Conservation (phyloP, 2,113 vertebrate species). For the Glaucidium brasilianum region DNA sequence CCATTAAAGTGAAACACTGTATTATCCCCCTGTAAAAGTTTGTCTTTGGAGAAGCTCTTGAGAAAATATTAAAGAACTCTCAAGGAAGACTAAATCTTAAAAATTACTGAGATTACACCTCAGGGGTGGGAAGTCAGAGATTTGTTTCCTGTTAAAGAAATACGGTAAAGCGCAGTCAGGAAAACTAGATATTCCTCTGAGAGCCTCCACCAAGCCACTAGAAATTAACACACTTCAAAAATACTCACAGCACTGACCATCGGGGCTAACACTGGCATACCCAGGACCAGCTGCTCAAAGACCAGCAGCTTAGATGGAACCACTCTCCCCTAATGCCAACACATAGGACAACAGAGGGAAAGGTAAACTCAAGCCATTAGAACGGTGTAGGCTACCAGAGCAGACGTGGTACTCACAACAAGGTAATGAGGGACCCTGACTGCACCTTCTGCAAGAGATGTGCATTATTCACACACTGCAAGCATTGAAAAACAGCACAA, state of each 20-base stretch:
- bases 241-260: background rate
- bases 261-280: background rate
- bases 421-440: background rate
- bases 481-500: background rate
- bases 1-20: background rate
- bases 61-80: background rate
- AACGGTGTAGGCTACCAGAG: background rate
- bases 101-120: background rate
- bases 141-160: background rate
- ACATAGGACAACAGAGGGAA: rapidly evolving
- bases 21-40: background rate
- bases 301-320: background rate
- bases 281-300: background rate
- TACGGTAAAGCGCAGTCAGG: background rate
- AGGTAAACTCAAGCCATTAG: background rate
- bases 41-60: background rate
- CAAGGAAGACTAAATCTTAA: background rate
- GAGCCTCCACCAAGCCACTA: background rate
- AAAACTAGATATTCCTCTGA: background rate
- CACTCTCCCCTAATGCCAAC: background rate
- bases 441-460: background rate
- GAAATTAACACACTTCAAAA: background rate
- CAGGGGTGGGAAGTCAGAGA: background rate
- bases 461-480: rapidly evolving
- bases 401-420: background rate